phyloP scores from a whole-genome alignment of 2,797 vertebrate species.

The Danio tinwini region DNA sequence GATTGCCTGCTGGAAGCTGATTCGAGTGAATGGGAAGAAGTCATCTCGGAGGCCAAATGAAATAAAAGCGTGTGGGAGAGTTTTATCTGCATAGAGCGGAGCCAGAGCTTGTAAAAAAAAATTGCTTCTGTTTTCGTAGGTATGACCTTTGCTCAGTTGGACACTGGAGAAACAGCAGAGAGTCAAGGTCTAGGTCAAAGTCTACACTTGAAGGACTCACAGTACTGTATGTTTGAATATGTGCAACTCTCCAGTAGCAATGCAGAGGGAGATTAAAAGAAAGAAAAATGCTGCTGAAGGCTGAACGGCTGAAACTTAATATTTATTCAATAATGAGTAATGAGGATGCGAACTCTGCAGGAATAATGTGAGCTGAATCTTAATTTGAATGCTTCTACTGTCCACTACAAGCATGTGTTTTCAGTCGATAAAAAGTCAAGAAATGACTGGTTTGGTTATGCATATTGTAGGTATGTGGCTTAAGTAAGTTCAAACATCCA shows the following conservation, averaged over 20 bases:
- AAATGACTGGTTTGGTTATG: neutral
- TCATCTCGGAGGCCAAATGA: conserved; percentile 21
- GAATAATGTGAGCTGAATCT: neutral
- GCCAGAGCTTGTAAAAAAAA: conserved; percentile 5
- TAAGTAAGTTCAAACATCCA: no score
- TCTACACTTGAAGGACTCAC: neutral
- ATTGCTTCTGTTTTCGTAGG: neutral
- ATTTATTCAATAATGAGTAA: neutral
- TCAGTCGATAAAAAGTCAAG: neutral
- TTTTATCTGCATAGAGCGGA: conserved; percentile 36
- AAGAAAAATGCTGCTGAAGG: no score
- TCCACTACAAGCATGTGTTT: neutral
- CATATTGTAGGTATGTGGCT: no score
- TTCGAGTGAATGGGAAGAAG: conserved; percentile 17
- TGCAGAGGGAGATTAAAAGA: conserved; percentile 1
- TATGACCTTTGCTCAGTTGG: neutral
- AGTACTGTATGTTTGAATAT: neutral
- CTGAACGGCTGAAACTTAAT: neutral
- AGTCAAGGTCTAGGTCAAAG: conserved; percentile 16
- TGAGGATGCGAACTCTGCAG: conserved; percentile 1
- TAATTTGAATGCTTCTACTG: neutral
- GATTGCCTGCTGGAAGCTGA: conserved; percentile 51
- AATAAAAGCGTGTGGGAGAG: conserved; percentile 32
- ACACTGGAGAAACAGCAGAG: neutral
- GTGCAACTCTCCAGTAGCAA: neutral